These are phyloP conservation scores for Cephus rjabovi DNA, from an alignment of 2,888 invertebrate genomes.

Conservation along the genomic window DNA sequence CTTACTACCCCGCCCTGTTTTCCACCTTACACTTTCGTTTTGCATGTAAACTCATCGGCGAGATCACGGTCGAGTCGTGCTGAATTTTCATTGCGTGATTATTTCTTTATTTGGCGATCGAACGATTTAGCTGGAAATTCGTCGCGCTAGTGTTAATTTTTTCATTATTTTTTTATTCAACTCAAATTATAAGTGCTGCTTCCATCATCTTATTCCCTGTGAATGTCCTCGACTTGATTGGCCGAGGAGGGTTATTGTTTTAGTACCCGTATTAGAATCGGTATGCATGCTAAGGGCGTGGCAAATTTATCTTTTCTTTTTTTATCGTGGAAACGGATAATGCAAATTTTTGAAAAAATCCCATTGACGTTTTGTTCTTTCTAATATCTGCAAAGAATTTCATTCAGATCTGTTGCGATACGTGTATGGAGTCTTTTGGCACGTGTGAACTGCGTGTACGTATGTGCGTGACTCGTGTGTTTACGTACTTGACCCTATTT, in stretches of 20 bases:
- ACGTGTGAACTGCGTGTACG: background rate
- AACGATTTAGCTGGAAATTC: background rate
- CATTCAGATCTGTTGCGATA: background rate
- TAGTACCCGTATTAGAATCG: background rate
- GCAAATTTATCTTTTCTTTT: slow-evolving; percentile 17
- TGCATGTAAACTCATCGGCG: background rate
- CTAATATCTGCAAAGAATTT: background rate
- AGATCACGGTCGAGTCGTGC: background rate
- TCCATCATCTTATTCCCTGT: background rate
- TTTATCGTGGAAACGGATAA: background rate
- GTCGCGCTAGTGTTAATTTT: background rate
- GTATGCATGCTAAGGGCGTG: slow-evolving; percentile 16
- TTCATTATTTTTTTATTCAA: background rate
- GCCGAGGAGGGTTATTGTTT: background rate
- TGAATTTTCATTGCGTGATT: background rate
- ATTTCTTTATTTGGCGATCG: background rate
- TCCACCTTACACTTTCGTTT: background rate
- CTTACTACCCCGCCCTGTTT: slow-evolving; percentile 12
- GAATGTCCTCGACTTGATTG: background rate
- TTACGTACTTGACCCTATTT: background rate
- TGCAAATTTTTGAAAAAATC: background rate
- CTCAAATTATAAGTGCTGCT: background rate
- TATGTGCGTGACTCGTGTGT: background rate
- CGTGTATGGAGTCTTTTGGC: background rate
- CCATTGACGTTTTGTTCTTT: background rate